phyloP scores from a whole-genome alignment of 2,888 invertebrate genomes.

The Chouioia cunea region DNA sequence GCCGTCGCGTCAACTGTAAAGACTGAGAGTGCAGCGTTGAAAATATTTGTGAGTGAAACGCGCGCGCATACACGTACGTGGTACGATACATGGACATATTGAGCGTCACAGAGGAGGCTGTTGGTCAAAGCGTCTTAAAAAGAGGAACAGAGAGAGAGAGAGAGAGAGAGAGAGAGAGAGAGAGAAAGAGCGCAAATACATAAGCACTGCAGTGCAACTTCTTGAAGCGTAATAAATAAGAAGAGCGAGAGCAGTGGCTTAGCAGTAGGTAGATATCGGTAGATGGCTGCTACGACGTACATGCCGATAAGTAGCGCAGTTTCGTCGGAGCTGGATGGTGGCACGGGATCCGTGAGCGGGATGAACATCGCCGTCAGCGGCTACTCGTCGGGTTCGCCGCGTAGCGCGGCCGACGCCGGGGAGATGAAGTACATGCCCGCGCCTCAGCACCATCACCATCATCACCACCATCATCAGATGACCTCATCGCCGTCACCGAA shows the following conservation, averaged over 20 bases:
- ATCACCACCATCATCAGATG: slow-evolving; percentile 79
- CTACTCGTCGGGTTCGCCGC: slow-evolving; percentile 85
- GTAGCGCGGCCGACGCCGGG: slow-evolving; percentile 86
- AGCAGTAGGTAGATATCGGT: slow-evolving; percentile 51
- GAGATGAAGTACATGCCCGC: slow-evolving; percentile 95
- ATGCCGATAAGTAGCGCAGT: slow-evolving; percentile 81
- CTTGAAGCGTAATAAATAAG: too few relatives aligned
- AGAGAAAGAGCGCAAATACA: too few relatives aligned
- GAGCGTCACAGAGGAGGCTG: slow-evolving; percentile 7
- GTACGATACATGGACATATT: slow-evolving; percentile 1
- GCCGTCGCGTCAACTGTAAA: too few relatives aligned
- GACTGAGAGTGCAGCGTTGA: background rate
- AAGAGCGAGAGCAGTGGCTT: too few relatives aligned
- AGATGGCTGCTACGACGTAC: slow-evolving; percentile 96
- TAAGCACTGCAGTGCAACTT: too few relatives aligned
- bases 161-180: background rate
- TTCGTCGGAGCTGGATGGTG: slow-evolving; percentile 82
- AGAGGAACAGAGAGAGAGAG: background rate
- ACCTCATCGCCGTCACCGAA: slow-evolving; percentile 78
- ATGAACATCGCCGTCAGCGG: slow-evolving; percentile 80
- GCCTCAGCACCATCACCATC: slow-evolving; percentile 87
- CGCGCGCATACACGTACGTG: too few relatives aligned
- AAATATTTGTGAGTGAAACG: too few relatives aligned
- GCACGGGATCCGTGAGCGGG: slow-evolving; percentile 76
- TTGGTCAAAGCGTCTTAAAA: background rate